Conservation (phyloP, 2,113 vertebrate genomes). For the Neotoma lepida region DNA sequence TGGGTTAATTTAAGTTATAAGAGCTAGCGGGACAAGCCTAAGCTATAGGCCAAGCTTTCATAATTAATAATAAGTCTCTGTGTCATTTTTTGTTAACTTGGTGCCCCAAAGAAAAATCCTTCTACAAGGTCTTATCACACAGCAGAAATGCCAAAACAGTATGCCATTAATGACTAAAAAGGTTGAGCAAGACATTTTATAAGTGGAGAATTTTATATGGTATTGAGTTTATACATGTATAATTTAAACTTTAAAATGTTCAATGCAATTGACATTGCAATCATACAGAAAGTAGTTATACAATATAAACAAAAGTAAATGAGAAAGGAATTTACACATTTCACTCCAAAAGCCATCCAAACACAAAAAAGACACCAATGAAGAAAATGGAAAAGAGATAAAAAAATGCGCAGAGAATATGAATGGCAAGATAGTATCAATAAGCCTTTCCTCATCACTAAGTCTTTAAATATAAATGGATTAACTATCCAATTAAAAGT, state of each 20-base stretch:
- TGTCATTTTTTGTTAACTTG: neutral
- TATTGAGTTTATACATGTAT: neutral
- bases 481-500: neutral
- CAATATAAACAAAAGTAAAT: neutral
- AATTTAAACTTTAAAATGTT: neutral
- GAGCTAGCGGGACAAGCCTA: no score
- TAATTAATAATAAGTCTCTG: no score
- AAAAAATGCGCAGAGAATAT: neutral
- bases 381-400: neutral
- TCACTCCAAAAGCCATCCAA: neutral
- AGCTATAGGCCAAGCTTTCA: no score
- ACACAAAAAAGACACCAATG: neutral
- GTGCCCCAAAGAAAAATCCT: neutral
- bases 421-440: neutral
- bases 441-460: neutral
- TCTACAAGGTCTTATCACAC: neutral
- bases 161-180: neutral
- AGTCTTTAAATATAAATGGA: neutral
- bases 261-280: neutral
- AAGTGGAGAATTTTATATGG: neutral
- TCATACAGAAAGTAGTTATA: neutral
- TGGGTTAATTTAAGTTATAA: no score
- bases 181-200: neutral
- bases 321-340: neutral
- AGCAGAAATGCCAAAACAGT: neutral